phyloP scores from a whole-genome alignment of 2,888 invertebrate genomes.

The Cantharis nigra region DNA sequence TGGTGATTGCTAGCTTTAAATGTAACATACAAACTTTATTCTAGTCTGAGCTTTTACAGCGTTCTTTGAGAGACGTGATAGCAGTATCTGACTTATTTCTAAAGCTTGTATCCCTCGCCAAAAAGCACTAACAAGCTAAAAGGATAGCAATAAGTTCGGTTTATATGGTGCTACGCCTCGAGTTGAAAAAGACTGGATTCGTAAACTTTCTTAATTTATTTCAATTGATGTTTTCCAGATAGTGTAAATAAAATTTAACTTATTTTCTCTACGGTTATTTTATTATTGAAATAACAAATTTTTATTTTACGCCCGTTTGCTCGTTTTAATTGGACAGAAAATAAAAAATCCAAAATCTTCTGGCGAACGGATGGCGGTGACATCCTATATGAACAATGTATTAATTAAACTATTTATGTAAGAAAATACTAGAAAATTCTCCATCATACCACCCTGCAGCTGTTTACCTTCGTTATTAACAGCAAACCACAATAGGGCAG shows the following conservation, averaged over 20 bases:
- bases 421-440: too few species aligned
- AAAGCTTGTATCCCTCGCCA: constrained; percentile 3
- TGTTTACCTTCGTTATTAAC: too few species aligned
- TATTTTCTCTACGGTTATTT: not conserved
- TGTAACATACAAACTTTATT: constrained; percentile 15
- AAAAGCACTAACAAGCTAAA: constrained; percentile 26
- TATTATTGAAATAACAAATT: not conserved
- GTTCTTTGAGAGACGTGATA: constrained; percentile 16
- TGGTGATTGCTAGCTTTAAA: constrained; percentile 18
- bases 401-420: too few species aligned
- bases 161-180: constrained; percentile 18
- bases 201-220: constrained; percentile 18
- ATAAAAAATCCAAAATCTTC: too few species aligned
- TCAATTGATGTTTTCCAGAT: constrained; percentile 17
- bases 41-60: constrained; percentile 5
- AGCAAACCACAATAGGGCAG: too few species aligned
- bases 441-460: too few species aligned
- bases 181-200: constrained; percentile 15
- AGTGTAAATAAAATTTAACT: not conserved
- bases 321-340: not conserved
- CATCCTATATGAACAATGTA: too few species aligned
- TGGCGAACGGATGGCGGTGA: too few species aligned
- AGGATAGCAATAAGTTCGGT: constrained; percentile 25
- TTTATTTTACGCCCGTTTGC: not conserved
- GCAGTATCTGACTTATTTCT: constrained; percentile 10